Conservation (phyloP, 2,888 invertebrate genomes). For the Steinernema carpocapsae region DNA sequence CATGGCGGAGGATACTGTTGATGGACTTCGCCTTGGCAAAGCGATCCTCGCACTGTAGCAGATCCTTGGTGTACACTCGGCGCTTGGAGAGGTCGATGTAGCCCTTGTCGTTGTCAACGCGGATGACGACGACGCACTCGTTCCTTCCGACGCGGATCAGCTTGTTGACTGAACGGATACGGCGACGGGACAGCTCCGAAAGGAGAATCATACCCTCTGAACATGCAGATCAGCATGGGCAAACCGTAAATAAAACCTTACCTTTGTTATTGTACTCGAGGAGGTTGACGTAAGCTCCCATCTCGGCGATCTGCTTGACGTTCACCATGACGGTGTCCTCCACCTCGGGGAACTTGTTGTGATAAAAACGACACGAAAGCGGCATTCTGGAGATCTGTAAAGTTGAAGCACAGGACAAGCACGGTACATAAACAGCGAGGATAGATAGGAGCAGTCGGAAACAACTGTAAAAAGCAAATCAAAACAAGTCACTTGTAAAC, state of each 20-base stretch:
- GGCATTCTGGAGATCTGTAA: conserved; percentile 72
- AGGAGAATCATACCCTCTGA: conserved; percentile 86
- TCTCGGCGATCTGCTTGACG: conserved; percentile 94
- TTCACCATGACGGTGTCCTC: conserved; percentile 99
- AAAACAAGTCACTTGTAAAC: neutral
- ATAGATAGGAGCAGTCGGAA: neutral
- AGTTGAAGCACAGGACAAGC: neutral
- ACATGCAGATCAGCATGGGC: conserved; percentile 31
- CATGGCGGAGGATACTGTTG: conserved; percentile 94
- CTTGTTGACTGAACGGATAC: conserved; percentile 99
- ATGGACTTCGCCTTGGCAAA: conserved; percentile 81
- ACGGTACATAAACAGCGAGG: neutral
- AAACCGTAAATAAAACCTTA: neutral
- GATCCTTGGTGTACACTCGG: conserved; percentile 95
- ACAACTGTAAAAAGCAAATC: neutral
- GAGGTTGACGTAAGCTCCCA: conserved; percentile 98
- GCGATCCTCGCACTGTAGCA: conserved; percentile 95
- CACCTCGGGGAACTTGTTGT: conserved; percentile 94
- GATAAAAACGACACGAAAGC: conserved; percentile 92
- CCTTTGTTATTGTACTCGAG: conserved; percentile 88
- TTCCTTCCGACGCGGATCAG: conserved; percentile 96
- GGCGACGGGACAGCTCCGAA: conserved; percentile 93
- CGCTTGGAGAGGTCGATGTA: conserved; percentile 99
- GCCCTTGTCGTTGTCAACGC: conserved; percentile 99
- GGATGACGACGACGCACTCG: conserved; percentile 96